Percentiles rank a stretch among this genome's conserved stretches.
phyloP scores from a whole-genome alignment of 2,888 invertebrate genomes.

The Bibio marci region DNA sequence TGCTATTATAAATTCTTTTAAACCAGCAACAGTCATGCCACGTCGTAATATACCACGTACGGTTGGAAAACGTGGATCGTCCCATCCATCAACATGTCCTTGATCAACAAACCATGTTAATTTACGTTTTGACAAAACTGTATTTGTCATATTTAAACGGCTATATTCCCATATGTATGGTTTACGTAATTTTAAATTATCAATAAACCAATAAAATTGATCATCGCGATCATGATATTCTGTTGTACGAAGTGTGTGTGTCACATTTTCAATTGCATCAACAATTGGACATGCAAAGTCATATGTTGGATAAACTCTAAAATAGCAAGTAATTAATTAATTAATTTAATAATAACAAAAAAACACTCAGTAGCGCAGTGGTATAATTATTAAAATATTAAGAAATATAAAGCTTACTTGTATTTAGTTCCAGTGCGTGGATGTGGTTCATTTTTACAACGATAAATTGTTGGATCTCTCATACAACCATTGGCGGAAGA shows the following conservation, averaged over 20 bases:
- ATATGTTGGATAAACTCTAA: slow-evolving; percentile 95
- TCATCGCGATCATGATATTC: slow-evolving; percentile 97
- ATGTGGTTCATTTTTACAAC: slow-evolving; percentile 92
- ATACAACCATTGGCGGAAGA: slow-evolving; percentile 88
- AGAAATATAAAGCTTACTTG: slow-evolving; percentile 43
- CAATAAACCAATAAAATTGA: slow-evolving; percentile 95
- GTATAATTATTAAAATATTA: neutral
- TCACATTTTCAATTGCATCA: slow-evolving; percentile 92
- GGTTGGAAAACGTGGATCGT: slow-evolving; percentile 97
- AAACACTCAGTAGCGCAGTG: no score
- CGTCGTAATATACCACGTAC: slow-evolving; percentile 89
- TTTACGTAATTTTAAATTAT: slow-evolving; percentile 67
- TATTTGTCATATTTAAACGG: slow-evolving; percentile 93
- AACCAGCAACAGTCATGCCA: slow-evolving; percentile 94
- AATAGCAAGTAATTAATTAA: slow-evolving; percentile 12
- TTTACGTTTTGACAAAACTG: slow-evolving; percentile 93
- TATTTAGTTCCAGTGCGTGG: slow-evolving; percentile 87
- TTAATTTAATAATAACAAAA: slow-evolving; percentile 1
- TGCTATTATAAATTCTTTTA: slow-evolving; percentile 92
- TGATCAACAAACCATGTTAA: slow-evolving; percentile 96
- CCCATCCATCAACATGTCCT: slow-evolving; percentile 93
- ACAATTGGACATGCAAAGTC: slow-evolving; percentile 99
- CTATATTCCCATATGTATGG: slow-evolving; percentile 95
- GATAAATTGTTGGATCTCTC: slow-evolving; percentile 95
- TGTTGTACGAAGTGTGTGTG: slow-evolving; percentile 92